Base-by-base conservation (phyloP, 2,113 vertebrate species). In the Electrona antarctica region DNA sequence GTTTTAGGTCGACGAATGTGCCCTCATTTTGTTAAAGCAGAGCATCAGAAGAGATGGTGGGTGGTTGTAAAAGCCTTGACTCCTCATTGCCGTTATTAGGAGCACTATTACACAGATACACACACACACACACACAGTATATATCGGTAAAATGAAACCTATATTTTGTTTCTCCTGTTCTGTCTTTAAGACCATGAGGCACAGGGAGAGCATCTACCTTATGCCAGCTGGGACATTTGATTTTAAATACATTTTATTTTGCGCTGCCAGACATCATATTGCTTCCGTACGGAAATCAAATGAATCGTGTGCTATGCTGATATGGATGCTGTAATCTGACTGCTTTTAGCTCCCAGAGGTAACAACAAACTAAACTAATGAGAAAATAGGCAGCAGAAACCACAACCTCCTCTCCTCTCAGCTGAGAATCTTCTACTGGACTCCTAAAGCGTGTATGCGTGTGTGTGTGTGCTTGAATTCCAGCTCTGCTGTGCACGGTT, bases 131-230 rank as follows among this genome's bases (percentile, higher is more conserved):
- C 33, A 41, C 33, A 41, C 33, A 41, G 41, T 47, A 67, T 66
- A 15, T n/a, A 66, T 71, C 72, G 69, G 54, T 71, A 48, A 29
- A 48, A 29, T 76, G 51, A 78, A 73, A 71, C 75, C 56, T 73
- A 2, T 41, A 28, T 67, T 80, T 71, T 64, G 65, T 74, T 71
- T 73, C 62, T 72, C 71, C 47, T 60, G 45, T 67, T 76, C 57
- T 58, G 45, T 80, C 50, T 78, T 78, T 72, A 64, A 41, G 49
- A 69, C 68, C 56, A 63, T 75, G 64, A 60, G 33, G 74, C 58
- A 74, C 21, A 0, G 21, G 7, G 4, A n/a, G 65, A 66, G 54
- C 5, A 0, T 55, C 56, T 28, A 2, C 59, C 28, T 45, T 3
- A 29, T 55, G 64, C 8, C 33, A 51, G 14, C 14, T 12, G 33